Percentiles rank a stretch among this genome's conserved stretches.
phyloP scores from a whole-genome alignment of 2,888 invertebrate species.

The Trissolcus japonicus region DNA sequence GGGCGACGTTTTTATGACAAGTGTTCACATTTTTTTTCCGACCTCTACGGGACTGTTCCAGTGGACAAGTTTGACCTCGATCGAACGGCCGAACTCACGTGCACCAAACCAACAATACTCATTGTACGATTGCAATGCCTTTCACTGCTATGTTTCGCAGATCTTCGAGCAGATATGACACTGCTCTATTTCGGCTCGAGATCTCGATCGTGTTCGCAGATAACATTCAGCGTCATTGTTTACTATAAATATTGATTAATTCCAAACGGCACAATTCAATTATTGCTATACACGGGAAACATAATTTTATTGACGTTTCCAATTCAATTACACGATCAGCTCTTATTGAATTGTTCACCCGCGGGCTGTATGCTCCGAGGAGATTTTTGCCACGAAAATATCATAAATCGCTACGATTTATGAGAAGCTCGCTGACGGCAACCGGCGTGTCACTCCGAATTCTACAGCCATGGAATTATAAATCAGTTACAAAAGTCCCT shows the following conservation, averaged over 20 bases:
- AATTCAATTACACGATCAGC: conserved; percentile 40
- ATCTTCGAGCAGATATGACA: conserved; percentile 52
- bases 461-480: conserved; percentile 41
- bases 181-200: conserved; percentile 49
- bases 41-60: conserved; percentile 29
- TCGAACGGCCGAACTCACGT: conserved; percentile 60
- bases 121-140: conserved; percentile 54
- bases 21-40: conserved; percentile 28
- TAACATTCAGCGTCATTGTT: conserved; percentile 55
- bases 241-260: conserved; percentile 59
- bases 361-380: conserved; percentile 8
- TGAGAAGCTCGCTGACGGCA: conserved; percentile 27
- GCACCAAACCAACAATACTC: conserved; percentile 57
- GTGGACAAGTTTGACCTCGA: conserved; percentile 61
- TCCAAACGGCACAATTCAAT: conserved; percentile 52
- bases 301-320: conserved; percentile 53
- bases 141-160: conserved; percentile 55
- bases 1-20: conserved; percentile 47
- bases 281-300: conserved; percentile 52
- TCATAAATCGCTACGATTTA: conserved; percentile 65
- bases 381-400: conserved; percentile 33
- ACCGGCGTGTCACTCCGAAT: conserved; percentile 6
- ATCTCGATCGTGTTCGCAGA: conserved; percentile 56
- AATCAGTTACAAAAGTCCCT: conserved; percentile 47
- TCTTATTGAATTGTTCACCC: conserved; percentile 42